Base-by-base conservation (phyloP, 2,888 invertebrate genomes). In the Calephelis perditalis region DNA sequence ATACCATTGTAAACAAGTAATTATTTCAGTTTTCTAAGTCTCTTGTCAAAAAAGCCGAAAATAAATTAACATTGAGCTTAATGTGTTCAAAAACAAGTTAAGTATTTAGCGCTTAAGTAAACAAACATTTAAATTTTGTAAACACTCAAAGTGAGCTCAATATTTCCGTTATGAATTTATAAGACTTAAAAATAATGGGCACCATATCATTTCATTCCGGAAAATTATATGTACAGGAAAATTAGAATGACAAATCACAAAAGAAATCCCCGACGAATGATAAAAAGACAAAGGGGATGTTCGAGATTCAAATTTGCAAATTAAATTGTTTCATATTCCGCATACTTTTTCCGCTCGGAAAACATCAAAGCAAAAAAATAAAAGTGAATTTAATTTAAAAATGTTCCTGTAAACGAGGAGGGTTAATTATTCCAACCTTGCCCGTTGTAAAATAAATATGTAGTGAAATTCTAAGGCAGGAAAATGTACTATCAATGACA, bases 301-400 rank as follows among this genome's bases (percentile, higher is more conserved):
- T 52, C 52, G 36, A 26, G 52, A 52, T 52, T 52, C 52, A 52
- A 52, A 52, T 52, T 52, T 52, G 52, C 52, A 52, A 52, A 52
- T 52, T 52, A 52, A 40, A 52, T 52, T 52, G 52, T 52, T 52
- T 52, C 52, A 52, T 52, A 52, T 52, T 52, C 36, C 36, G 52
- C 35, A 52, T 52, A 52, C 52, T 52, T 52, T 52, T 52, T 52
- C 52, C 52, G 52, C 52, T 52, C 52, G 35, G 52, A 60, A 60
- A 60, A 56, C 60, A 60, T 60, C 60, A 60, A 60, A 60, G 56
- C 56, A 54, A 60, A 60, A 60, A 60, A 60, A 55, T 52, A 52
- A 52, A 40, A 56, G 40, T 56, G 56, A 26, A 60, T 60, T 59
- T 59, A 59, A 59, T 59, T 59, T 59, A 59, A 59, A 49, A 59